Base-by-base conservation (phyloP, 2,888 invertebrate genomes). In the Polydrusus tereticollis region DNA sequence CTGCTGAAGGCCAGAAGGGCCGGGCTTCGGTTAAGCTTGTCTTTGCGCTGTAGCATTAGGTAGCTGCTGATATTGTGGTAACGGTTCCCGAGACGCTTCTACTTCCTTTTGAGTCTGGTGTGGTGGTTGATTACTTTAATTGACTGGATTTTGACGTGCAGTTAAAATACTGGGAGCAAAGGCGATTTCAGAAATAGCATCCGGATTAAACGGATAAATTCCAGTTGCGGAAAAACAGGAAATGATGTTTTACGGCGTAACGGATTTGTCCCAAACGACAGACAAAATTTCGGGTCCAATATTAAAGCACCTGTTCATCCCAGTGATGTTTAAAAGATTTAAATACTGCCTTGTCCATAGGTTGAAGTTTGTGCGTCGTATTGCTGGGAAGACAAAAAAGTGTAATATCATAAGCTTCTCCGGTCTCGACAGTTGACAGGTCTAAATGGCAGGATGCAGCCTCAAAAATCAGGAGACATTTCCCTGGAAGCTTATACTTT, bases 361-460 rank as follows among this genome's bases (percentile, higher is more conserved):
- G 82, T 69, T 83, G 83, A 1, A 83, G 74, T 63, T 83, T 82
- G 73, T 83, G 83, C 0, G 83, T 83, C 0, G 82, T 83, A 63
- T 85, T 85, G 45, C 80, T 80, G 8, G 82, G 83, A 26, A 85
- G 72, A 73, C 84, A 83, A 62, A 78, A 82, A 43, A 83, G 74
- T 45, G 72, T 77, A 52, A 83, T 79, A 23, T 75, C 78, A 60
- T 57, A 29, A 29, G 29, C 29, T 29, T 29, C 29, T 29, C 5
- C 29, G 29, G 29, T 29, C 29, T 29, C 29, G 29, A 29, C 29
- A 29, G 7, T 29, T 7, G 29, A 29, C 29, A 12, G 38, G 10
- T 38, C 38, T n/a, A 38, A 12, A 5, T 38, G 38, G n/a, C 8
- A 10, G 6, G 6, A 38, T 7, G 12, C 38, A 7, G n/a, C n/a